phyloP scores from a whole-genome alignment of 2,113 vertebrate genomes.

The Pelvicachromis taeniatus region DNA sequence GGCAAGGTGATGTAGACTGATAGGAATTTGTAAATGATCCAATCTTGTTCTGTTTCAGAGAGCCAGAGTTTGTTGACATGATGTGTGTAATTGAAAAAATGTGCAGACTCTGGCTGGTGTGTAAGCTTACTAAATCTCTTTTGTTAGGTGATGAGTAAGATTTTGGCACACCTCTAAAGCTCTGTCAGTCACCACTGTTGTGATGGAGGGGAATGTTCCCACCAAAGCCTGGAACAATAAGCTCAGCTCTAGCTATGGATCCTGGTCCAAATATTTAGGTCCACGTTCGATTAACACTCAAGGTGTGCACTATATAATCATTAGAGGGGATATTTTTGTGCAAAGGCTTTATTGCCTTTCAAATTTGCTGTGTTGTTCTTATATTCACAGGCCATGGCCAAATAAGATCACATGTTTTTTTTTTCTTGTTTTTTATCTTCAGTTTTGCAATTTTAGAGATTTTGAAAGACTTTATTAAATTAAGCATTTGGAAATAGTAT shows the following conservation, averaged over 20 bases:
- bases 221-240: constrained; percentile 58
- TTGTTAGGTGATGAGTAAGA: constrained; percentile 62
- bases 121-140: constrained; percentile 64
- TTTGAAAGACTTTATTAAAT: background rate
- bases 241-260: constrained; percentile 32
- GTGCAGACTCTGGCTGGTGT: constrained; percentile 58
- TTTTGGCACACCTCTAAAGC: constrained; percentile 56
- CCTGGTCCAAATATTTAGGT: constrained; percentile 24
- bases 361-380: background rate
- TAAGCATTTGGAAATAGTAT: background rate
- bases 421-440: background rate
- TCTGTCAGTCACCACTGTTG: constrained; percentile 49
- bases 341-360: background rate
- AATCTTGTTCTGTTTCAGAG: constrained; percentile 36
- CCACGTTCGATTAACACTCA: constrained; percentile 2
- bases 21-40: constrained; percentile 31
- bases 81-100: constrained; percentile 63
- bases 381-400: background rate
- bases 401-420: background rate
- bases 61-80: constrained; percentile 56
- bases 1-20: background rate
- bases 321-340: background rate
- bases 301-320: constrained; percentile 10
- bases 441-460: background rate
- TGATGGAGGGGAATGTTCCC: constrained; percentile 54